Evolutionary conservation across 1,140 invertebrate genomes (phyloP).

Genomic region (Catajapyx aquilonaris): DNA sequence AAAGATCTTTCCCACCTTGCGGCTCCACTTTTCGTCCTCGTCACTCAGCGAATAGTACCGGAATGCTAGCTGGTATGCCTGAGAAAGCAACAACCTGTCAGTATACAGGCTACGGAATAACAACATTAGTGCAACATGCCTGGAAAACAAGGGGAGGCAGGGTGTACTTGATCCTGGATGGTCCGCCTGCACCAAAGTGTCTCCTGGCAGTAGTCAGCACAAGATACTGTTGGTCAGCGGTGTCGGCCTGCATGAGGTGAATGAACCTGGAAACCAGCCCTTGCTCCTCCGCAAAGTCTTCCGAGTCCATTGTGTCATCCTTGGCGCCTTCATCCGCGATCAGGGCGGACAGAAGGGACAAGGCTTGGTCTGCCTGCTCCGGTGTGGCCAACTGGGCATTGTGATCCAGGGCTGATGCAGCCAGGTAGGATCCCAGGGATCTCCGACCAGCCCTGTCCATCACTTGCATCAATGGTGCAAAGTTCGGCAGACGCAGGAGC

Average conservation of each 20-base stretch:
- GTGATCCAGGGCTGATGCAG: constrained; percentile 71
- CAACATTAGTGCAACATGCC: too few relatives aligned
- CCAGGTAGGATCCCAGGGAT: constrained; percentile 64
- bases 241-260: constrained; percentile 69
- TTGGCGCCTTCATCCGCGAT: constrained; percentile 61
- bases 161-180: constrained; percentile 68
- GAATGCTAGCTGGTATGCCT: constrained; percentile 76
- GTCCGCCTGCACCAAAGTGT: constrained; percentile 70
- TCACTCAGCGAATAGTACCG: constrained; percentile 55
- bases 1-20: constrained; percentile 95
- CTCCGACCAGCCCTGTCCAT: constrained; percentile 80
- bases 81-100: too few relatives aligned
- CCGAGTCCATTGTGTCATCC: constrained; percentile 47
- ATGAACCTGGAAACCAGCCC: constrained; percentile 72
- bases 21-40: constrained; percentile 92
- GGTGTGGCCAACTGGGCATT: constrained; percentile 68
- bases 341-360: constrained; percentile 62
- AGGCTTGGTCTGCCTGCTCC: too few relatives aligned
- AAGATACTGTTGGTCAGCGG: constrained; percentile 81
- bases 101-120: too few relatives aligned
- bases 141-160: constrained; percentile 93
- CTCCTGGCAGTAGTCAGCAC: constrained; percentile 74
- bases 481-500: constrained; percentile 63
- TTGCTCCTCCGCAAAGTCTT: constrained; percentile 96
- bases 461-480: constrained; percentile 59